Percentiles rank a stretch among this genome's conserved stretches.
These are phyloP conservation scores for Spermophilus dauricus DNA, from an alignment of 2,113 vertebrate species.

Conservation along the genomic window DNA sequence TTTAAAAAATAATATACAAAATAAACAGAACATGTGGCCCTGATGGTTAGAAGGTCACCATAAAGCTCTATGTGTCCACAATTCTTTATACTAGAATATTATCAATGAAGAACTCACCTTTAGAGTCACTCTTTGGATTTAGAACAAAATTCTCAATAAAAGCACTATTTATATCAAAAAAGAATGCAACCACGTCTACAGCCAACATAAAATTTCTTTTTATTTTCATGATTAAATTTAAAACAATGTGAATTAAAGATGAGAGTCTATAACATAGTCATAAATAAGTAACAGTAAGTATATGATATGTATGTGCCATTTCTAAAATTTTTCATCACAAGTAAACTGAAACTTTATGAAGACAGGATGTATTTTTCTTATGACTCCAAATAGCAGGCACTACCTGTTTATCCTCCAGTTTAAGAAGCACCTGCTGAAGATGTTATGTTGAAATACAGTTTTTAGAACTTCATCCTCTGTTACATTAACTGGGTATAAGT, in stretches of 20 bases:
- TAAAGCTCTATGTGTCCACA: not conserved
- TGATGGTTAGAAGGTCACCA: not conserved
- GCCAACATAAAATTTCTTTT: not conserved
- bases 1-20: not conserved
- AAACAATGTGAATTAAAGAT: not conserved
- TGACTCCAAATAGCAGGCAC: not conserved
- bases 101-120: not conserved
- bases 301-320: not conserved
- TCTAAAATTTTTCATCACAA: not conserved
- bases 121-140: not conserved
- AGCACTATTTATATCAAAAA: not conserved
- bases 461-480: not conserved
- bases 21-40: not conserved
- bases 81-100: not conserved
- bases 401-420: not conserved
- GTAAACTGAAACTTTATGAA: not conserved
- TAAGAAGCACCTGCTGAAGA: not conserved
- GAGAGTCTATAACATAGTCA: not conserved
- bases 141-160: not conserved
- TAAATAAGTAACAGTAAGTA: not conserved
- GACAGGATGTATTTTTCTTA: not conserved
- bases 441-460: not conserved
- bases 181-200: not conserved
- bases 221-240: not conserved
- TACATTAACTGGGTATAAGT: not conserved